phyloP scores from a whole-genome alignment of 2,113 vertebrate genomes.

The Mirounga angustirostris region DNA sequence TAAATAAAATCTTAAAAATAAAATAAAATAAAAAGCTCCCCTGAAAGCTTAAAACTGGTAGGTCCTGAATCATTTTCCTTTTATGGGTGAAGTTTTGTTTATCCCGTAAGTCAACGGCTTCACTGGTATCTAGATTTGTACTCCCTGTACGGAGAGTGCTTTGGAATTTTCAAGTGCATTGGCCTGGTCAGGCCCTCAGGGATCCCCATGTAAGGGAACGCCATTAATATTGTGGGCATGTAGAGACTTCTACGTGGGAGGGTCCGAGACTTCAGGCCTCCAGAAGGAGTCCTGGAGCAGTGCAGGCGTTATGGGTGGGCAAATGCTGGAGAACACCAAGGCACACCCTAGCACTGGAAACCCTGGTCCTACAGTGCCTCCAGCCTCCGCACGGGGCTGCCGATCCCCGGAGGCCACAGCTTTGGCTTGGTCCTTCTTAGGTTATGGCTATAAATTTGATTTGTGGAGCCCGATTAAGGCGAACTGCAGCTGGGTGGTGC shows the following conservation, averaged over 20 bases:
- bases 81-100: not conserved
- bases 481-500: not conserved
- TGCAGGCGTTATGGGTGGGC: accelerated
- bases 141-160: not conserved
- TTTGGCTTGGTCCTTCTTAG: not conserved
- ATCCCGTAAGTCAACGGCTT: not conserved
- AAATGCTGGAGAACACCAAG: not conserved
- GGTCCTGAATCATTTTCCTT: not conserved
- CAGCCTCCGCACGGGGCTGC: not conserved
- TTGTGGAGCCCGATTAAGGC: not conserved
- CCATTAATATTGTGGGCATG: not conserved
- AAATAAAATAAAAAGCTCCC: not conserved
- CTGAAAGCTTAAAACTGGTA: not conserved
- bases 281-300: not conserved
- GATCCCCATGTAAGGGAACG: not conserved
- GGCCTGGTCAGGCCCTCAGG: not conserved
- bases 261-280: not conserved
- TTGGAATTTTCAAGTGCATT: not conserved
- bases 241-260: too few relatives aligned
- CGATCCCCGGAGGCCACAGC: not conserved
- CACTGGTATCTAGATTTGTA: not conserved
- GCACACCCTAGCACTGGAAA: not conserved
- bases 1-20: too few relatives aligned
- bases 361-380: not conserved
- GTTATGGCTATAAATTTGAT: not conserved